A percentile compares a stretch with the other conserved stretches of the same genome.
These are phyloP conservation scores for Eubasilissa splendida DNA, from an alignment of 2,888 invertebrate species.

Conservation along the genomic window DNA sequence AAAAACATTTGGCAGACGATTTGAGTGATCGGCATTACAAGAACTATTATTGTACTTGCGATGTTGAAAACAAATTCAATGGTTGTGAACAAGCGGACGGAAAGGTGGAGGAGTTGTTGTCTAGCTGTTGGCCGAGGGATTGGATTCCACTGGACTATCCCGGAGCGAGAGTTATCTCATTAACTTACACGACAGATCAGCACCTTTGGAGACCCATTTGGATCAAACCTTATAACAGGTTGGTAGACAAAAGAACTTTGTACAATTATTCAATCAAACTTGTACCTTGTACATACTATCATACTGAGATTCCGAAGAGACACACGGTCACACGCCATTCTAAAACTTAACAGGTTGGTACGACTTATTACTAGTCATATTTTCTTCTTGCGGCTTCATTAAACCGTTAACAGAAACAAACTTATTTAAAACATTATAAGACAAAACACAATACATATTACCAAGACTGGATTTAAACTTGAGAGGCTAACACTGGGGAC, in stretches of 20 bases:
- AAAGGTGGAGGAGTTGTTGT: slow-evolving; percentile 66
- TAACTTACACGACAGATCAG: slow-evolving; percentile 88
- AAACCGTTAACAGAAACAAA: no score
- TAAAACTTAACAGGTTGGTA: no score
- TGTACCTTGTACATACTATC: no score
- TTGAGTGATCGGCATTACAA: not conserved
- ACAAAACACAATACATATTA: no score
- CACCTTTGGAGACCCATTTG: slow-evolving; percentile 84
- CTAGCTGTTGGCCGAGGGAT: slow-evolving; percentile 87
- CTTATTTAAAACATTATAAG: no score
- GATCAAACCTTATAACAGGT: slow-evolving; percentile 79
- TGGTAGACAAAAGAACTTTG: not conserved
- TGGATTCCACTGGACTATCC: slow-evolving; percentile 88
- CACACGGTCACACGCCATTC: no score
- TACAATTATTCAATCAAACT: no score
- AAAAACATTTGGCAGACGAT: not conserved
- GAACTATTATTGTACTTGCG: slow-evolving; percentile 3
- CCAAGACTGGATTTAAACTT: no score
- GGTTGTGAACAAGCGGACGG: not conserved
- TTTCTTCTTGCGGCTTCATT: no score
- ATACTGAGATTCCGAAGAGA: no score
- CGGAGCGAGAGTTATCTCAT: slow-evolving; percentile 82
- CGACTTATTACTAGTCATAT: no score
- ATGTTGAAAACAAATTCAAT: slow-evolving; percentile 3
- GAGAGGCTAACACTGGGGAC: no score